Conservation (phyloP, 1,140 invertebrate genomes). For the Sitodiplosis mosellana region DNA sequence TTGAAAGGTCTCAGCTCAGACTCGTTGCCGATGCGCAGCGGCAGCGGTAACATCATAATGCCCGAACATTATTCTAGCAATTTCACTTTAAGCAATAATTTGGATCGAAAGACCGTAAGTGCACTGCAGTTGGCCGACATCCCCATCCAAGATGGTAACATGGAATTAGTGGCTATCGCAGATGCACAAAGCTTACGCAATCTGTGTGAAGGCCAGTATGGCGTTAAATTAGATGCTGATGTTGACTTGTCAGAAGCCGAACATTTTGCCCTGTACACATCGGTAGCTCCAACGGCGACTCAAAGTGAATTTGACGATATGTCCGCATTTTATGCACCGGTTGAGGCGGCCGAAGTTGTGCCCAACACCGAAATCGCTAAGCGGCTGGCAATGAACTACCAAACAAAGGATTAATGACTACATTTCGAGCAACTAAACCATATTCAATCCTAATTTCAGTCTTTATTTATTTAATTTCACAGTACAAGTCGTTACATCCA, state of each 20-base stretch:
- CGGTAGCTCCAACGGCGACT: constrained; percentile 63
- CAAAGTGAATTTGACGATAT: constrained; percentile 72
- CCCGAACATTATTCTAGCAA: constrained; percentile 21
- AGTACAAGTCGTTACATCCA: too few relatives aligned
- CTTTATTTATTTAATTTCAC: too few relatives aligned
- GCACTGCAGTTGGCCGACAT: constrained; percentile 23
- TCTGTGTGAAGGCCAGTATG: constrained; percentile 20
- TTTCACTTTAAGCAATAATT: constrained; percentile 14
- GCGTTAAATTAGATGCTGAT: constrained; percentile 24
- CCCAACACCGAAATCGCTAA: constrained; percentile 15
- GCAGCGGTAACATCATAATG: constrained; percentile 5
- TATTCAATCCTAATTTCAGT: too few relatives aligned
- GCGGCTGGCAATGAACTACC: constrained; percentile 9
- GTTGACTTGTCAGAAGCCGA: constrained; percentile 62
- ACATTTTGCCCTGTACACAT: constrained; percentile 68
- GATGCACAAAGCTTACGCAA: constrained; percentile 23
- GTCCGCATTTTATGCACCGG: constrained; percentile 67
- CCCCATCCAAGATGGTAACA: constrained; percentile 21
- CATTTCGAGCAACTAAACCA: too few relatives aligned
- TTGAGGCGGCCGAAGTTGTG: constrained; percentile 47
- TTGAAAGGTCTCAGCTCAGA: constrained; percentile 31
- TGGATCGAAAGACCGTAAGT: constrained; percentile 22
- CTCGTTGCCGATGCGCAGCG: constrained; percentile 17
- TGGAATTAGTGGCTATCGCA: constrained; percentile 24
- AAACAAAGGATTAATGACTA: not conserved